Base-by-base conservation (phyloP, 1,140 invertebrate species). In the Homarus americanus region DNA sequence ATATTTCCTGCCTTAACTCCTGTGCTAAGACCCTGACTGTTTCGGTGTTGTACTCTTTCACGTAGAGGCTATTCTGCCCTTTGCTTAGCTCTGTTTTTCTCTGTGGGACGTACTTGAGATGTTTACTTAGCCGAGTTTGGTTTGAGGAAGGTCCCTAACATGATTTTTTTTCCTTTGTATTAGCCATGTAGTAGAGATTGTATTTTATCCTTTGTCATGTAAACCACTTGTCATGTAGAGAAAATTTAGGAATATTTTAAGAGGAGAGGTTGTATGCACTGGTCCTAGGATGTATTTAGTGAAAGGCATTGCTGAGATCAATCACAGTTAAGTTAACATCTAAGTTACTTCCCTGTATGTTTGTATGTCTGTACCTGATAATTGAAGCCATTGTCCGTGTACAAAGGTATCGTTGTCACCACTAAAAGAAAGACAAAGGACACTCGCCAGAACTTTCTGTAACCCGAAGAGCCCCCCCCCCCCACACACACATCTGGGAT, bases 341-440 rank as follows among this genome's bases (percentile, higher is more conserved):
- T 82, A 83, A 90, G 72, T 38, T 83, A 90, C 79, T 83, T 63
- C 82, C 72, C 80, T 90, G 80, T 76, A 83, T 90, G 87, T 83
- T 80, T 88, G 86, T 88, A 88, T 90, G 87, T 90, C 87, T 90
- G 87, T 90, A 90, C 87, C 87, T 90, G 87, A 90, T 83, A 76
- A 90, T 88, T 83, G 44, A 90, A 90, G 87, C 87, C 87, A 90
- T 90, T 90, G 80, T 90, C 87, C 53, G 80, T 83, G 87, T 90
- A 90, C 87, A 90, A 90, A 83, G 87, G 87, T 90, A 83, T 90
- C 87, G 79, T 83, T 83, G 87, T 90, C 87, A 90, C 80, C 79
- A 83, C 72, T 90, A 58, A 72, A 76, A 90, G 79, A 90, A 83
- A 90, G 79, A 90, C 69, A 76, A 90, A 90, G 87, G 87, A 90